phyloP scores from a whole-genome alignment of 2,113 vertebrate species.

The Gymnorhina tibicen region DNA sequence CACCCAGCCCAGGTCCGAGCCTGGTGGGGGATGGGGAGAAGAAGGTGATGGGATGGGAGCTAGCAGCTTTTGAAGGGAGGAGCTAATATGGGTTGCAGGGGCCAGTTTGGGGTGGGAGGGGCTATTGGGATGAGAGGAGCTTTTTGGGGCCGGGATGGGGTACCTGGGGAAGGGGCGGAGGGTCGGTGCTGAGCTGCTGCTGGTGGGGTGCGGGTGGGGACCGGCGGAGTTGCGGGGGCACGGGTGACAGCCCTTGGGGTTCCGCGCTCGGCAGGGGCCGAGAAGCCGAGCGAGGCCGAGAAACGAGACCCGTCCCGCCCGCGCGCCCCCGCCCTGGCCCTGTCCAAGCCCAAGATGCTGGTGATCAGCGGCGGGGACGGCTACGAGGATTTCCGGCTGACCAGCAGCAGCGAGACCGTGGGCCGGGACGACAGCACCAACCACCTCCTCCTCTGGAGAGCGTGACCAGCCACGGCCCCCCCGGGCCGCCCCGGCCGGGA shows the following conservation, averaged over 20 bases:
- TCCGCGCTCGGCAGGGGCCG: background rate
- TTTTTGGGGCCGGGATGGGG: background rate
- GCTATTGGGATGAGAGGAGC: background rate
- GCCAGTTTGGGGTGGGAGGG: background rate
- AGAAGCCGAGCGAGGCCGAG: slow-evolving; percentile 75
- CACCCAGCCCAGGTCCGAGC: no score
- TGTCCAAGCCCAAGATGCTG: slow-evolving; percentile 84
- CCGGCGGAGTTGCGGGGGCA: fast-evolving
- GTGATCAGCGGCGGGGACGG: slow-evolving; percentile 96
- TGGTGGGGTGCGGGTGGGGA: background rate
- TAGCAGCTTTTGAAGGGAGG: background rate
- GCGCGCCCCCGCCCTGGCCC: slow-evolving; percentile 67
- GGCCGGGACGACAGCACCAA: slow-evolving; percentile 97
- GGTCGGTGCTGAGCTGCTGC: fast-evolving
- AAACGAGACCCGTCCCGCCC: slow-evolving; percentile 78
- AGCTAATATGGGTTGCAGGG: fast-evolving
- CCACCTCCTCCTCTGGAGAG: slow-evolving; percentile 93
- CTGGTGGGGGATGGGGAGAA: background rate
- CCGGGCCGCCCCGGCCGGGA: no score
- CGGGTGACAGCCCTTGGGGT: fast-evolving
- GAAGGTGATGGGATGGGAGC: no score
- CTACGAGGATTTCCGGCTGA: slow-evolving; percentile 95
- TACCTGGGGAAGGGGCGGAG: fast-evolving
- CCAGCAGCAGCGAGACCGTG: slow-evolving; percentile 91
- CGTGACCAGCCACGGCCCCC: slow-evolving; percentile 69